Conservation (phyloP, 2,113 vertebrate genomes). For the Nibea coibor region DNA sequence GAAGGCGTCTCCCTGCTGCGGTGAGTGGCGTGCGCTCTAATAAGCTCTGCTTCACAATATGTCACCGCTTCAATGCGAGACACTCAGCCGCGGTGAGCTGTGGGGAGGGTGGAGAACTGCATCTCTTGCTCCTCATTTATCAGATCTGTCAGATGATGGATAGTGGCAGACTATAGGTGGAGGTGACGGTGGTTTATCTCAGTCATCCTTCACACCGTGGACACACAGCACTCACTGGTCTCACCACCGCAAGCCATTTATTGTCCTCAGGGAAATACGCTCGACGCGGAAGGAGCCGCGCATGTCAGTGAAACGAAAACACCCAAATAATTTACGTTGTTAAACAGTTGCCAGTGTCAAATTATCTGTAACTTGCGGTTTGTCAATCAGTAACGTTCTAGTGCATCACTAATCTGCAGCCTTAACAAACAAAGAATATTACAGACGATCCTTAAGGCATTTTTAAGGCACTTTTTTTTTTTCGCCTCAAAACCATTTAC, state of each 20-base stretch:
- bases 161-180: constrained; percentile 66
- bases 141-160: constrained; percentile 72
- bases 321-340: constrained; percentile 12
- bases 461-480: no score
- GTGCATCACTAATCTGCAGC: no score
- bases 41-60: constrained; percentile 70
- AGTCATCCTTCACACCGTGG: constrained; percentile 58
- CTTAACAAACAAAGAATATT: no score
- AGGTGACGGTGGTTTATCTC: constrained; percentile 71
- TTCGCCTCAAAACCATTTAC: no score
- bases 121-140: constrained; percentile 63
- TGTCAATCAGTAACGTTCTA: no score
- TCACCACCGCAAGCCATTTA: constrained; percentile 29
- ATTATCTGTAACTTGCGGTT: background rate
- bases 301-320: constrained; percentile 24
- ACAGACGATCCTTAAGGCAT: no score
- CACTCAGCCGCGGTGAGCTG: constrained; percentile 45
- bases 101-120: constrained; percentile 50
- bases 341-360: background rate
- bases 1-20: constrained; percentile 56
- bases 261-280: constrained; percentile 27
- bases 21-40: constrained; percentile 76
- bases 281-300: constrained; percentile 21
- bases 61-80: constrained; percentile 67
- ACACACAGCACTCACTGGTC: constrained; percentile 54